A percentile compares a stretch with the other conserved stretches of the same genome.
Evolutionary conservation across 2,113 vertebrate genomes (phyloP).

Genomic region (Xiphophorus hellerii): DNA sequence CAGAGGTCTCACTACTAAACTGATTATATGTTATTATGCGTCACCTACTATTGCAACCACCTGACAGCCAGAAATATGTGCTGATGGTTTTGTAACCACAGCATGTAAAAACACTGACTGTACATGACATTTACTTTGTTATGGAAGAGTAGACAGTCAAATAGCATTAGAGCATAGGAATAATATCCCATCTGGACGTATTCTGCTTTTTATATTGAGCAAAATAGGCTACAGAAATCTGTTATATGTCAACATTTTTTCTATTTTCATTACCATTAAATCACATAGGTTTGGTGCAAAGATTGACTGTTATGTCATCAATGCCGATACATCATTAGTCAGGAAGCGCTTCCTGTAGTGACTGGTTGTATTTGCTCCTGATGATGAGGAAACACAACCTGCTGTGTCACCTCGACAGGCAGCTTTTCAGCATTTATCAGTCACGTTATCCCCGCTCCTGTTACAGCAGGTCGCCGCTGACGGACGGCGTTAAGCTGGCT

Average conservation of each 20-base stretch:
- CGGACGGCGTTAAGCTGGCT: slow-evolving; percentile 4
- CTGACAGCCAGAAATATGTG: slow-evolving; percentile 6
- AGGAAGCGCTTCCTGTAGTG: neutral
- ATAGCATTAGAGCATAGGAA: neutral
- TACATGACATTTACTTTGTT: no score
- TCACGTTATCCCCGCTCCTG: slow-evolving; percentile 21
- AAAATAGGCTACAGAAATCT: neutral
- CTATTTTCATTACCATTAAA: neutral
- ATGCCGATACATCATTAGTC: neutral
- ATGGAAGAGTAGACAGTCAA: neutral
- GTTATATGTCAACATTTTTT: neutral
- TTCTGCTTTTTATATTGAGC: neutral
- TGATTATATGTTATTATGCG: slow-evolving; percentile 27
- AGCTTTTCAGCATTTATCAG: slow-evolving; percentile 5
- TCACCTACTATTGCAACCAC: slow-evolving; percentile 5
- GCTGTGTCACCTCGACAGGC: slow-evolving; percentile 17
- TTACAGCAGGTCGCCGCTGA: neutral
- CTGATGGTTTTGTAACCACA: slow-evolving; percentile 7
- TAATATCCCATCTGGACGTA: no score
- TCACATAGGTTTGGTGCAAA: neutral
- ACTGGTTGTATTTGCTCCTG: slow-evolving; percentile 1
- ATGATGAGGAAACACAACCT: slow-evolving; percentile 11
- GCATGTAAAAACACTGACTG: neutral
- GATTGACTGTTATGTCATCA: neutral
- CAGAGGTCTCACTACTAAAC: slow-evolving; percentile 9